phyloP scores from a whole-genome alignment of 2,113 vertebrate genomes.

The Ceyx cyanopectus region DNA sequence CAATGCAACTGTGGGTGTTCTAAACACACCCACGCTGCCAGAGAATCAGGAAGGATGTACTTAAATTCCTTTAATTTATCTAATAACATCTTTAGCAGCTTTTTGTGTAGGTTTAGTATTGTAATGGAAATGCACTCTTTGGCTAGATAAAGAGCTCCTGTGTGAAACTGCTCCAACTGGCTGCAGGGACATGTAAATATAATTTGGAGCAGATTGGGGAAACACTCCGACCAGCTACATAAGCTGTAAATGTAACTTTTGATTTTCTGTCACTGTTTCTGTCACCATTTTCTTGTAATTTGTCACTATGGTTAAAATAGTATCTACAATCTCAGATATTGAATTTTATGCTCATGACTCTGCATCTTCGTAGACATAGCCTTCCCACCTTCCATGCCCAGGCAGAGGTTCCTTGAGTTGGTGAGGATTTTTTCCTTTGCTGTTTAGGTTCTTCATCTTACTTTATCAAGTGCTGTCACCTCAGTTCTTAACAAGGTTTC shows the following conservation, averaged over 20 bases:
- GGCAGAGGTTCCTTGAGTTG: not conserved
- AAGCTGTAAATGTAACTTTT: not conserved
- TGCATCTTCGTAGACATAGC: not conserved
- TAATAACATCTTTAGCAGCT: constrained; percentile 78
- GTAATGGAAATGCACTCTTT: constrained; percentile 68
- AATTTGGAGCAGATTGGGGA: not conserved
- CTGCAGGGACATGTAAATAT: not conserved
- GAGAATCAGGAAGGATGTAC: constrained; percentile 77
- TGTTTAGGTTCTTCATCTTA: not conserved
- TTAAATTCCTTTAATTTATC: constrained; percentile 81
- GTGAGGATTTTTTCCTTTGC: not conserved
- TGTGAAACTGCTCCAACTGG: not conserved
- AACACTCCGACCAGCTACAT: not conserved
- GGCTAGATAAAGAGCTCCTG: constrained; percentile 55
- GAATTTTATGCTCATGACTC: not conserved
- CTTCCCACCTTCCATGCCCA: not conserved
- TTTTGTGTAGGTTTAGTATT: constrained; percentile 75
- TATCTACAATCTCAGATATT: not conserved
- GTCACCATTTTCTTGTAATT: not conserved
- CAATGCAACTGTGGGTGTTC: constrained; percentile 73
- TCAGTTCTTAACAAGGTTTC: not conserved
- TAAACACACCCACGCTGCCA: constrained; percentile 67
- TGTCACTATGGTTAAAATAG: not conserved
- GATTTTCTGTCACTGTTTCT: not conserved
- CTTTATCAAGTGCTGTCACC: not conserved